phyloP scores from a whole-genome alignment of 2,113 vertebrate genomes.

The Callorhinus ursinus region DNA sequence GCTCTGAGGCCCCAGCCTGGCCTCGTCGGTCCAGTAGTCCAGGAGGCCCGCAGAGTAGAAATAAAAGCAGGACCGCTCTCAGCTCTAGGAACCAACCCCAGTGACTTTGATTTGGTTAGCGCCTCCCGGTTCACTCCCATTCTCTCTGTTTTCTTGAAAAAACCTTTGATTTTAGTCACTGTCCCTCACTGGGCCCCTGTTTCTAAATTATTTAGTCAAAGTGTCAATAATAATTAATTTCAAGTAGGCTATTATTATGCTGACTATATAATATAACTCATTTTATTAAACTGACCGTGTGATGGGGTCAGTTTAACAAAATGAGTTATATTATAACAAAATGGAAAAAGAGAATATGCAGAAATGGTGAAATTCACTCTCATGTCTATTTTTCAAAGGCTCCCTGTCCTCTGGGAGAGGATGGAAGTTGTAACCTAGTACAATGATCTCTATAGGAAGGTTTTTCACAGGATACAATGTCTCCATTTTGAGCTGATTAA shows the following conservation, averaged over 20 bases:
- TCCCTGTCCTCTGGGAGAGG: not conserved
- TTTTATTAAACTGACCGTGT: not conserved
- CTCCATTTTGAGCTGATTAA: not conserved
- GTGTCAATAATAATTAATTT: not conserved
- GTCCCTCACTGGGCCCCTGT: not conserved
- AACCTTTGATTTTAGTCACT: not conserved
- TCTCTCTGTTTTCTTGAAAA: not conserved
- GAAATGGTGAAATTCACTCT: not conserved
- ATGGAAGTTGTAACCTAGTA: accelerated
- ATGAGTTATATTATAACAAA: not conserved
- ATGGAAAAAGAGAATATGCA: not conserved
- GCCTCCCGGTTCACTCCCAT: accelerated
- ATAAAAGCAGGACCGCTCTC: accelerated
- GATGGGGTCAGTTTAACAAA: not conserved
- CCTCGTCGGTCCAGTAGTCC: accelerated
- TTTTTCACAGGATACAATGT: not conserved
- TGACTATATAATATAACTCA: accelerated
- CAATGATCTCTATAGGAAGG: accelerated
- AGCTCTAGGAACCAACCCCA: not conserved
- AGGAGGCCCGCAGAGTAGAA: not conserved
- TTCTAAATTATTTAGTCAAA: not conserved
- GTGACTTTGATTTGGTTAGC: accelerated
- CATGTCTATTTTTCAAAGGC: not conserved
- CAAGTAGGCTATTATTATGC: not conserved
- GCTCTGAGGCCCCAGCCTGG: accelerated